Conservation (phyloP, 2,888 invertebrate genomes). For the Dynastes grantii region DNA sequence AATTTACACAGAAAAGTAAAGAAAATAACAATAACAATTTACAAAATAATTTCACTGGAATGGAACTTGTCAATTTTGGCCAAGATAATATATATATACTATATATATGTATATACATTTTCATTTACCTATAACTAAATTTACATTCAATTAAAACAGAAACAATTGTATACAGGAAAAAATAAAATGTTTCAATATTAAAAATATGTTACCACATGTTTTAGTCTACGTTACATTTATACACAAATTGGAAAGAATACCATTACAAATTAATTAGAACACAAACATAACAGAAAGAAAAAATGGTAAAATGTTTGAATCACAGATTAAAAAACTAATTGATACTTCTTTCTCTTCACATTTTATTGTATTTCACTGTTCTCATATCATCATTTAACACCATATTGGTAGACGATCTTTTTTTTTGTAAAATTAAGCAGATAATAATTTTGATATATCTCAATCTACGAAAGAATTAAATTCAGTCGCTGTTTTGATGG, state of each 20-base stretch:
- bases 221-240: constrained; percentile 21
- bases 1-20: constrained; percentile 62
- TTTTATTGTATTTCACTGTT: constrained; percentile 30
- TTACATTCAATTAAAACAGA: constrained; percentile 48
- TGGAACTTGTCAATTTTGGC: constrained; percentile 65
- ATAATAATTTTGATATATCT: constrained; percentile 35
- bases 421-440: constrained; percentile 32
- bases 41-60: constrained; percentile 65
- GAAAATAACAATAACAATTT: constrained; percentile 67
- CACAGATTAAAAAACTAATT: constrained; percentile 60
- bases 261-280: constrained; percentile 51
- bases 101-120: constrained; percentile 54
- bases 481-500: constrained; percentile 30
- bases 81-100: constrained; percentile 54
- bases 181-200: constrained; percentile 46
- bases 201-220: constrained; percentile 35
- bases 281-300: constrained; percentile 59
- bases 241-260: constrained; percentile 43
- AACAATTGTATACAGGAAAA: constrained; percentile 33
- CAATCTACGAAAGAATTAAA: constrained; percentile 19
- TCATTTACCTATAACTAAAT: constrained; percentile 51
- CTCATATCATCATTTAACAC: constrained; percentile 35
- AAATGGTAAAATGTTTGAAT: constrained; percentile 62
- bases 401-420: constrained; percentile 10
- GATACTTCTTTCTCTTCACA: constrained; percentile 37